Base-by-base conservation (phyloP, 2,888 invertebrate species). In the Polymixis lichenea region DNA sequence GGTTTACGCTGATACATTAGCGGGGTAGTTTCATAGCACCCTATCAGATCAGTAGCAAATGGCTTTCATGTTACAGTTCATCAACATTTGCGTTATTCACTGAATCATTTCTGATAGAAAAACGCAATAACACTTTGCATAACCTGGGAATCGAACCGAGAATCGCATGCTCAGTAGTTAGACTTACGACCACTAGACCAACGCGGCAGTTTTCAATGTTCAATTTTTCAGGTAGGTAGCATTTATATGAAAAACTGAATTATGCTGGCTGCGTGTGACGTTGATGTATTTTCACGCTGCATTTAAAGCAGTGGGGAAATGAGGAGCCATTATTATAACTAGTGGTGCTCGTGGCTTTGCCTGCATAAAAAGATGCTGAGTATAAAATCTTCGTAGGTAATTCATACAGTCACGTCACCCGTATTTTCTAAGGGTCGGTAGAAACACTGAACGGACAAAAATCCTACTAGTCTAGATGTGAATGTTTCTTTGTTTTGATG, bases 191-290 rank as follows among this genome's bases (percentile, higher is more conserved):
- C 15, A 25, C 13, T 56, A 6, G 25, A 28, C 19, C 43, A 22
- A 17, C 11, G 2, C 7, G 2, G 8, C 38, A 15, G 19, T 25
- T 53, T 53, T 74, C 22, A 53, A 15, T 25, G 43, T 53, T 74
- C 22, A 53, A 15, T 8, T 25, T 53, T 53, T 74, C 22, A 53
- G 28, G 75, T 74, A 74, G 22, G 53, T 72, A 43, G 8, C 43
- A 19, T 28, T 22, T 22, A 19, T n/a, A 71, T 75, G n/a, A 53
- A 55, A 75, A 53, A 75, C 72, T 75, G 75, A 53, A 75, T 22
- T n/a, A 72, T 9, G 19, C n/a, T 46, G 13, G n/a, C 53, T 75
- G 72, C 1, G 22, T 19, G 9, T 72, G 72, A 72, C 75, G 9
- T 28, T 55, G 75, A 72, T 75, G 17, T 75, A 43, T 55, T 6